Conservation (phyloP, 2,888 invertebrate species). For the Girardia tigrina region DNA sequence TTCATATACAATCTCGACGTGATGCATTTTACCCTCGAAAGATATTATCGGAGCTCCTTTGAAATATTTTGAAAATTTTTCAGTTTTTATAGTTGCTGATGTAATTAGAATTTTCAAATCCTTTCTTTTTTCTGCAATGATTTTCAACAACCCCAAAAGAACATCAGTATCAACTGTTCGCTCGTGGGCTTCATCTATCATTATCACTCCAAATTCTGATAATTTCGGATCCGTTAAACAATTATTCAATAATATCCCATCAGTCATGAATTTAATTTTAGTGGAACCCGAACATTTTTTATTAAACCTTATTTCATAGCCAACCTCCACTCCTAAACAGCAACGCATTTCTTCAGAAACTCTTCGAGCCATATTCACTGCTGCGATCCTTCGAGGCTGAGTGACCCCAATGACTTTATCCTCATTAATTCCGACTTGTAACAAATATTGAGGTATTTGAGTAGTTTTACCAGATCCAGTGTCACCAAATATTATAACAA, state of each 20-base stretch:
- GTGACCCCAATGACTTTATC: background rate
- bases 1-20: constrained; percentile 43
- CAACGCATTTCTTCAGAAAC: constrained; percentile 41
- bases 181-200: constrained; percentile 51
- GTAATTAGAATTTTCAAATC: constrained; percentile 46
- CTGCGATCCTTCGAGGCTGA: background rate
- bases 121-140: constrained; percentile 40
- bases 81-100: constrained; percentile 49
- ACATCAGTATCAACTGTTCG: constrained; percentile 48
- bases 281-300: constrained; percentile 39
- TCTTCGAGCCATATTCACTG: background rate
- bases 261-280: constrained; percentile 46
- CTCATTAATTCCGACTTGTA: background rate
- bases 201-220: constrained; percentile 40
- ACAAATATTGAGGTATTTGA: background rate
- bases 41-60: constrained; percentile 41
- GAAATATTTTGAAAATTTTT: constrained; percentile 45
- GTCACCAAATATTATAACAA: background rate
- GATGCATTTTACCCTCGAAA: constrained; percentile 46
- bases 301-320: constrained; percentile 44
- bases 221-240: constrained; percentile 42
- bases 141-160: constrained; percentile 46
- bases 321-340: constrained; percentile 43
- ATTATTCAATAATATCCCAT: constrained; percentile 47
- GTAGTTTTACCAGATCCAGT: constrained; percentile 10